Percentiles rank a stretch among this genome's conserved stretches.
Conservation (phyloP, 2,113 vertebrate species). For the Callospermophilus lateralis region DNA sequence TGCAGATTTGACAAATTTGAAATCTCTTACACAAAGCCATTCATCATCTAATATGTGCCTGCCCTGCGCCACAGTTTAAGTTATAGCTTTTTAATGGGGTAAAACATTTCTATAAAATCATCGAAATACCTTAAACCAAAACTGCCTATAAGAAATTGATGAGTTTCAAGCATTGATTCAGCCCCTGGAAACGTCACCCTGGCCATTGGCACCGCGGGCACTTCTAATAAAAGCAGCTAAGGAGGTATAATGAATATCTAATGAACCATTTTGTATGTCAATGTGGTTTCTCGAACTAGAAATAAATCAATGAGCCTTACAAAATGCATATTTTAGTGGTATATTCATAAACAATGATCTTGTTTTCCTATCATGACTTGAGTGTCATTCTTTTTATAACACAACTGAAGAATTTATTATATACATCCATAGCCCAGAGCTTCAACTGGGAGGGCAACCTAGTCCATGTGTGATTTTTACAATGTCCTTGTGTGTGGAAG, state of each 20-base stretch:
- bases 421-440: slow-evolving; percentile 23
- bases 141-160: slow-evolving; percentile 76
- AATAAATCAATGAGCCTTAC: slow-evolving; percentile 80
- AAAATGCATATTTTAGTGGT: slow-evolving; percentile 64
- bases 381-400: slow-evolving; percentile 68
- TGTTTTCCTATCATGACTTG: slow-evolving; percentile 64
- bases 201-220: slow-evolving; percentile 59
- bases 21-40: slow-evolving; percentile 78
- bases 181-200: slow-evolving; percentile 57
- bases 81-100: slow-evolving; percentile 80
- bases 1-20: slow-evolving; percentile 80
- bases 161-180: slow-evolving; percentile 73
- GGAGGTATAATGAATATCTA: slow-evolving; percentile 75
- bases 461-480: neutral
- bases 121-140: slow-evolving; percentile 80
- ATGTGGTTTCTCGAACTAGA: slow-evolving; percentile 66
- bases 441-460: neutral
- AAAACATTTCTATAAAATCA: slow-evolving; percentile 80
- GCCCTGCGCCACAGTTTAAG: slow-evolving; percentile 67
- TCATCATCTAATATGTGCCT: slow-evolving; percentile 73
- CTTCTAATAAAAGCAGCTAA: slow-evolving; percentile 76
- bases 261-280: slow-evolving; percentile 75
- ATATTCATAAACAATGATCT: slow-evolving; percentile 74
- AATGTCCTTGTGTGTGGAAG: neutral
- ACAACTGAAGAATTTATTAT: slow-evolving; percentile 51